Conservation (phyloP, 1,140 invertebrate genomes). For the Paraescarpia echinospica region DNA sequence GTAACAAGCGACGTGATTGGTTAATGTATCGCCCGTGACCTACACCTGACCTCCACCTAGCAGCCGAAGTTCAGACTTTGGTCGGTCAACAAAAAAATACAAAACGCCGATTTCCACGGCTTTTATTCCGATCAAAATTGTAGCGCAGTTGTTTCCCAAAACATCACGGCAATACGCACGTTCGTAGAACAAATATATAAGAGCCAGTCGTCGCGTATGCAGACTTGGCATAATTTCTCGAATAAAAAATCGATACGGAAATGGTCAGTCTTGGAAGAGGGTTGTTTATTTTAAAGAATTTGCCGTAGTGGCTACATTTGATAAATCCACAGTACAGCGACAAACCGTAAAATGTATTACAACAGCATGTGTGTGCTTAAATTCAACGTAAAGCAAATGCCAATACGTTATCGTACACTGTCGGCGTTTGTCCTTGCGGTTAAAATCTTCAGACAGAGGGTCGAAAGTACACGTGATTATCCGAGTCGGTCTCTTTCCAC, state of each 20-base stretch:
- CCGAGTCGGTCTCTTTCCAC: neutral
- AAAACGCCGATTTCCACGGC: neutral
- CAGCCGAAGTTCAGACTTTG: slow-evolving; percentile 1
- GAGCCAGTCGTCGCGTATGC: neutral
- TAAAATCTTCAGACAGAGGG: neutral
- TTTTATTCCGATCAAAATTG: neutral
- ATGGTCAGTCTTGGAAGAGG: neutral
- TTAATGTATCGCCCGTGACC: neutral
- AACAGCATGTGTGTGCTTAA: neutral
- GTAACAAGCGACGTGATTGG: slow-evolving; percentile 3
- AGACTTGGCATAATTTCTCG: neutral
- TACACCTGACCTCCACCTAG: neutral
- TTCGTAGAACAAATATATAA: neutral
- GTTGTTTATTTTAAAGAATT: neutral
- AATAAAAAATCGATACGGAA: neutral
- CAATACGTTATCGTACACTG: neutral
- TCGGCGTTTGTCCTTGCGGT: neutral
- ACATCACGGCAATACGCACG: neutral
- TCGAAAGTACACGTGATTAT: neutral
- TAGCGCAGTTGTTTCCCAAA: neutral
- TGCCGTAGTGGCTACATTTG: neutral
- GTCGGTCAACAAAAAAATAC: neutral
- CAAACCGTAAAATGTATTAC: neutral
- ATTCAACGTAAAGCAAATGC: neutral
- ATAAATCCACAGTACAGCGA: neutral